A percentile compares a stretch with the other conserved stretches of the same genome.
phyloP scores from a whole-genome alignment of 2,113 vertebrate species.

The Myiopsitta monachus region DNA sequence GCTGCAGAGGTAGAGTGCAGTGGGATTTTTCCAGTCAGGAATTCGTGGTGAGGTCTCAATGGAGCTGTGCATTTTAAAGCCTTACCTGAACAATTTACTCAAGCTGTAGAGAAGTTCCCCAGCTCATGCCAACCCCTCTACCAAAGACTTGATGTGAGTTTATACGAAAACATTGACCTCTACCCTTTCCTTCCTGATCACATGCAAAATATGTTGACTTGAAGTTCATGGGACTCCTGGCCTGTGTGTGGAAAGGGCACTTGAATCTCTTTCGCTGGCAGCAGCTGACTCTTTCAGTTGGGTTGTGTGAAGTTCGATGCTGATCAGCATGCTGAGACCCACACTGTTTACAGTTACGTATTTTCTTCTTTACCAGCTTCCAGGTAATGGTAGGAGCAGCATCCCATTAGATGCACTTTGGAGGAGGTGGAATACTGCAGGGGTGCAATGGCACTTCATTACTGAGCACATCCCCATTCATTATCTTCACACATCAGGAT shows the following conservation, averaged over 20 bases:
- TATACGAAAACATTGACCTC: accelerated
- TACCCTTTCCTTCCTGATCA: neutral
- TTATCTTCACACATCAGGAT: neutral
- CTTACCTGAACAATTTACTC: neutral
- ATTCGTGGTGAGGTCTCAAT: neutral
- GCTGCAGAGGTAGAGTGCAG: neutral
- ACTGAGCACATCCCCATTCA: neutral
- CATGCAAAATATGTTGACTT: accelerated
- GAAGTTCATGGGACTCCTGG: neutral
- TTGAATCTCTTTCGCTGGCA: neutral
- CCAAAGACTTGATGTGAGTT: neutral
- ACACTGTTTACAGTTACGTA: accelerated
- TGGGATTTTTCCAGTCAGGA: neutral
- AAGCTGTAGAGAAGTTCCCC: neutral
- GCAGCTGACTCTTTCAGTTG: neutral
- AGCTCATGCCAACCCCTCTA: neutral
- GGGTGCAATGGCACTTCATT: neutral
- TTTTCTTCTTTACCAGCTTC: neutral
- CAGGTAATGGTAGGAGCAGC: neutral
- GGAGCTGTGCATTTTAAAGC: neutral
- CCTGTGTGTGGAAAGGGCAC: neutral
- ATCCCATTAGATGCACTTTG: neutral
- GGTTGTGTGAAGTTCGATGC: neutral
- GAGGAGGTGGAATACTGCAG: neutral
- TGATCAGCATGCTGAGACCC: neutral